Evolutionary conservation across 2,797 vertebrate genomes (phyloP).

Genomic region (Clarias platycephalus): DNA sequence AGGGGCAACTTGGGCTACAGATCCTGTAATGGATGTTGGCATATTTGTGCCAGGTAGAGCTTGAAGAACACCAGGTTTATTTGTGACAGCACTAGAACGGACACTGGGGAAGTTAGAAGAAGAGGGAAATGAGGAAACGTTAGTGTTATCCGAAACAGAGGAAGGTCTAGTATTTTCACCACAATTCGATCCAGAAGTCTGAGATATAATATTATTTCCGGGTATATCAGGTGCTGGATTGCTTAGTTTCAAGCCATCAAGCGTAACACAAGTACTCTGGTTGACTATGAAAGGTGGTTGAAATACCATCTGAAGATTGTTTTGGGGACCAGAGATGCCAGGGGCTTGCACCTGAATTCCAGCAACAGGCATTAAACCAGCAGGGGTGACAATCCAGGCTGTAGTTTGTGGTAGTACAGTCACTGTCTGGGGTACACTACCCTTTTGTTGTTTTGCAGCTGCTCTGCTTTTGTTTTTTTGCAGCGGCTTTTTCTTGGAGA

Average conservation of each 20-base stretch:
- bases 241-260: background rate
- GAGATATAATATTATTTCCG: background rate
- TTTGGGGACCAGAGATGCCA: constrained; percentile 16
- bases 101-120: background rate
- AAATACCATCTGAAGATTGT: constrained; percentile 12
- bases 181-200: background rate
- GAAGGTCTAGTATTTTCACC: background rate
- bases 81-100: background rate
- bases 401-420: constrained; percentile 54
- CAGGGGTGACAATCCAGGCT: constrained; percentile 72
- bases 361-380: constrained; percentile 65
- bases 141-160: background rate
- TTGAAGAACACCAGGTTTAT: background rate
- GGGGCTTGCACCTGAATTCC: constrained; percentile 47
- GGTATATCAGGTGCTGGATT: background rate
- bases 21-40: background rate
- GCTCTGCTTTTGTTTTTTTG: constrained; percentile 8
- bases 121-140: background rate
- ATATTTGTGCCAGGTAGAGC: background rate
- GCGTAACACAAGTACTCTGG: background rate
- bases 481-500: background rate
- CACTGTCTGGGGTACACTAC: background rate
- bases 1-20: constrained; percentile 40
- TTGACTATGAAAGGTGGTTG: constrained; percentile 19
- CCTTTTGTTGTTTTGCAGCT: constrained; percentile 5